Evolutionary conservation across 2,888 invertebrate species (phyloP).

Genomic region (Brenthis ino): DNA sequence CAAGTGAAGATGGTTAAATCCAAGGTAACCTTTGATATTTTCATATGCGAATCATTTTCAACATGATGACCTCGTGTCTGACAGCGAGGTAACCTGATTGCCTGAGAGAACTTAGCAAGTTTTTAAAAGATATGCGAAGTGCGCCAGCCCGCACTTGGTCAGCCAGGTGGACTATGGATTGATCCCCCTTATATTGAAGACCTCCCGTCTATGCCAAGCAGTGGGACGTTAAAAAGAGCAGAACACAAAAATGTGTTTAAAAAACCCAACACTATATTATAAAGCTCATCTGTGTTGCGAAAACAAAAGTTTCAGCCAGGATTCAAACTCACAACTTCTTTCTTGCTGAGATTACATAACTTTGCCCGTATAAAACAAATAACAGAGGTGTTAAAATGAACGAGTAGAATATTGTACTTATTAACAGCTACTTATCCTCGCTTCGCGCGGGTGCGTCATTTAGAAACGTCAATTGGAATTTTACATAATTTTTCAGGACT

Average conservation of each 20-base stretch:
- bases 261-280: not conserved
- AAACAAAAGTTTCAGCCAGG: constrained; percentile 31
- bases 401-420: constrained; percentile 3
- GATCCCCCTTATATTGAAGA: no score
- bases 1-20: no score
- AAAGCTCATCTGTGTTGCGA: constrained; percentile 10
- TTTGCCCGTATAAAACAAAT: constrained; percentile 23
- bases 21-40: no score
- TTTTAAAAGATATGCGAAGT: no score
- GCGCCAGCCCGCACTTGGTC: no score
- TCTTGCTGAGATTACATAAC: constrained; percentile 26
- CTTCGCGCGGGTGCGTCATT: not conserved
- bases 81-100: no score
- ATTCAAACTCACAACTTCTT: constrained; percentile 30
- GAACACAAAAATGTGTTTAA: not conserved
- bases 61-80: no score
- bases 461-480: no score
- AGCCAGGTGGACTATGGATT: no score
- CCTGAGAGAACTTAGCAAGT: no score
- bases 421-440: not conserved
- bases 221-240: not conserved
- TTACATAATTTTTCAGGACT: no score
- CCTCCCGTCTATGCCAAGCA: not conserved
- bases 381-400: constrained; percentile 25
- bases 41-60: no score